phyloP scores from a whole-genome alignment of 2,113 vertebrate species.

The Cyanoramphus novaezelandiae region DNA sequence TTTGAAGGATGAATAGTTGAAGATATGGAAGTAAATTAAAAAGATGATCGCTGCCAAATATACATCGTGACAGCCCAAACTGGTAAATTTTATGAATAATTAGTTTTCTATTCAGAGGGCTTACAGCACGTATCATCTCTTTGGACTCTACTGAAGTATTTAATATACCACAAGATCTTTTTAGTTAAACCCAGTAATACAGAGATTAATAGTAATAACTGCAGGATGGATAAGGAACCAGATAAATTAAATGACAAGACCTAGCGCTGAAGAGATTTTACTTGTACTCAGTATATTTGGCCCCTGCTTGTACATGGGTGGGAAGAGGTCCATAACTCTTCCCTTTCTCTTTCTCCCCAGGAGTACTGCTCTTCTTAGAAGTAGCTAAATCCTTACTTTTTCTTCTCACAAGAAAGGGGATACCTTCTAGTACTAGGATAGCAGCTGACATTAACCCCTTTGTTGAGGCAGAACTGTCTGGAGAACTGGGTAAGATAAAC shows the following conservation, averaged over 20 bases:
- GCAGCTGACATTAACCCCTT: not conserved
- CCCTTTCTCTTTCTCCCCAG: not conserved
- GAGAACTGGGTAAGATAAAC: not conserved
- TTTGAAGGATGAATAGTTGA: not conserved
- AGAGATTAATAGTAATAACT: not conserved
- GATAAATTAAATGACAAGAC: not conserved
- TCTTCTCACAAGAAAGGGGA: not conserved
- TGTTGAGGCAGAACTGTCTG: not conserved
- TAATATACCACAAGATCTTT: not conserved
- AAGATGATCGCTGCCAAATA: not conserved
- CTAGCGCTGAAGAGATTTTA: not conserved
- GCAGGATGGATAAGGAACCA: not conserved
- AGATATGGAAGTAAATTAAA: not conserved
- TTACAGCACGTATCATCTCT: not conserved
- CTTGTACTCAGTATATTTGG: not conserved
- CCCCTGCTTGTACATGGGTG: not conserved
- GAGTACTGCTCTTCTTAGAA: not conserved
- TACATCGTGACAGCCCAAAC: not conserved
- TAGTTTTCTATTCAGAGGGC: not conserved
- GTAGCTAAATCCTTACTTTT: not conserved
- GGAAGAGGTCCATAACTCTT: not conserved
- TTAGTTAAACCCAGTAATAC: not conserved
- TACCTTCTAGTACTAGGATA: not conserved
- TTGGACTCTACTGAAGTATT: not conserved
- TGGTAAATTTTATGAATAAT: not conserved